These are phyloP conservation scores for Drosophila murphyi DNA, from an alignment of 1,140 invertebrate species.

Conservation along the genomic window DNA sequence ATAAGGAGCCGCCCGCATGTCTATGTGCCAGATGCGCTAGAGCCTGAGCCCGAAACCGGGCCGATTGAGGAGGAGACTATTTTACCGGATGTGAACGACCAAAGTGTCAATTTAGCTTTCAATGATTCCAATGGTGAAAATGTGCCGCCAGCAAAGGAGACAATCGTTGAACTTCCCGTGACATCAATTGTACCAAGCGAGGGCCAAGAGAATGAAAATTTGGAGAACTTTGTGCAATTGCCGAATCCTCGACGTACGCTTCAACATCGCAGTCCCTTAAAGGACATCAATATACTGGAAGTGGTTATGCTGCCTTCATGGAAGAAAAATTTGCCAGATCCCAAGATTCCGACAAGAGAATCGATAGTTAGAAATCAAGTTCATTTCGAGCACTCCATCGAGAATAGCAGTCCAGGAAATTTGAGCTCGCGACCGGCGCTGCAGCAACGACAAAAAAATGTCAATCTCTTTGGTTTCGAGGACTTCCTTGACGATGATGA, in stretches of 20 bases:
- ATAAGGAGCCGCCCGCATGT: constrained; percentile 44
- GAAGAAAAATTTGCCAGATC: constrained; percentile 53
- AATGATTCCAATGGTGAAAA: constrained; percentile 79
- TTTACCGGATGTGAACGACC: constrained; percentile 3
- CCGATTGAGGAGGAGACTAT: constrained; percentile 4
- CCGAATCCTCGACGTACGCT: constrained; percentile 66
- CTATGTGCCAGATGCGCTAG: constrained; percentile 51
- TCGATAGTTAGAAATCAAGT: constrained; percentile 32
- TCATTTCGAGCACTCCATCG: constrained; percentile 41
- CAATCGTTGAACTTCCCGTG: not conserved
- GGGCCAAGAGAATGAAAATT: constrained; percentile 44
- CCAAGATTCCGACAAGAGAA: constrained; percentile 36
- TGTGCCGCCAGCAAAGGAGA: constrained; percentile 38
- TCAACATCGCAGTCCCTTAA: constrained; percentile 61
- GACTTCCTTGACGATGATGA: constrained; percentile 53
- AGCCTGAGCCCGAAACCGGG: not conserved
- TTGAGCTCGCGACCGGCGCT: not conserved
- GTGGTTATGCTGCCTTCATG: constrained; percentile 67
- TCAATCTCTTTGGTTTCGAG: constrained; percentile 66
- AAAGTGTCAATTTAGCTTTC: not conserved
- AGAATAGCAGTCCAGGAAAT: not conserved
- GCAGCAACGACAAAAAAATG: not conserved
- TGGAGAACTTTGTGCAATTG: constrained; percentile 60
- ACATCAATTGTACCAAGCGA: constrained; percentile 8
- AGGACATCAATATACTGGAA: constrained; percentile 75